Base-by-base conservation (phyloP, 2,888 invertebrate species). In the Mythimna vitellina region DNA sequence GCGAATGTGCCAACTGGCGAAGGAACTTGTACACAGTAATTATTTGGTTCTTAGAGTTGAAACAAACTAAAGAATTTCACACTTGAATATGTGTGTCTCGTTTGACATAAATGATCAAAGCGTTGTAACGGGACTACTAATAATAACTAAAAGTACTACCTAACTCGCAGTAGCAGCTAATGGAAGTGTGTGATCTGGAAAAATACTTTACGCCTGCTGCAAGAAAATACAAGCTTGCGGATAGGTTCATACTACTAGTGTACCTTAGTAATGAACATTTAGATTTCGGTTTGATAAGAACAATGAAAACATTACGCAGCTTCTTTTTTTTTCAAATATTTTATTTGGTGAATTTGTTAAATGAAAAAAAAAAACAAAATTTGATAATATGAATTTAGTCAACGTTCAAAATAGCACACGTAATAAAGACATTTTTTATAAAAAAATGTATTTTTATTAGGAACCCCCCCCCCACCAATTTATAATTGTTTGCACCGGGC, bases 11-110 rank as follows among this genome's bases (percentile, higher is more conserved):
- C 25, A 64, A 46, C 17, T 46, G 46, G 0, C 46, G 46, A 46
- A 64, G 46, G 38, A 61, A 70, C 51, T 77, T 77, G 35, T 46
- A 46, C 46, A 6, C 51, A 32, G 42, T 53, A 7, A 53, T 58
- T 57, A 53, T 58, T 57, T 68, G 32, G 8, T 35, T n/a, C 9
- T 49, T 1, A 10, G 49, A 76, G 42, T 10, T n/a, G 12, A 60
- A 54, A 71, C 35, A 0, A 14, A 51, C 7, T 54, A 29, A 46
- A 1, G 12, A 76, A 73, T 73, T 22, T 65, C 51, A 35, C 42
- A 51, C 29, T 53, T 64, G 7, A 12, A 22, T 61, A 20, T 29
- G 22, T 62, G 10, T 22, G 12, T 49, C 20, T 14, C 12, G 17
- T 64, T 51, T 53, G 35, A 22, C 46, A 46, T 17, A 46, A 14